Base-by-base conservation (phyloP, 2,888 invertebrate genomes). In the Pammene fasciana region DNA sequence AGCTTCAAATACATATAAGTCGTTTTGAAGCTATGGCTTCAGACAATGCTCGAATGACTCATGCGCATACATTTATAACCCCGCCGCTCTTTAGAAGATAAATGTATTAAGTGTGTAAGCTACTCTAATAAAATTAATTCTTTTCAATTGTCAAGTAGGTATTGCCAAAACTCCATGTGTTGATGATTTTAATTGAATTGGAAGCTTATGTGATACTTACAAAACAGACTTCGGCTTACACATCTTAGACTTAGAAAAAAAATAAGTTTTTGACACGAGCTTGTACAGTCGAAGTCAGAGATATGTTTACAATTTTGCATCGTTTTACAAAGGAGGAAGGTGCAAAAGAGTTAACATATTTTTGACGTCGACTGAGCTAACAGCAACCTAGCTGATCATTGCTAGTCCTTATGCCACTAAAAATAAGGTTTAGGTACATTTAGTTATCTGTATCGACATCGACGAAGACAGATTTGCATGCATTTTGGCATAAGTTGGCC, bases 41-140 rank as follows among this genome's bases (percentile, higher is more conserved):
- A 10, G 2, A 52, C 50, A 34, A 68, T 38, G 50, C 41, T 41
- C 14, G 5, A n/a, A 48, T 68, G 68, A 68, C 41, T 68, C 68
- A 68, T 50, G 18, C 43, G 16, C 50, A 50, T 50, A 41, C 13
- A 16, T 18, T 62, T 18, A 16, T 14, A 34, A 45, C 45, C 61
- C 61, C 48, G 10, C 34, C 1, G 18, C 13, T 26, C 14, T 34
- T 50, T 50, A 6, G 9, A 5, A 61, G 48, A 50, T 6, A 48
- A 61, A 61, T 5, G 61, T 50, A 50, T n/a, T 50, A 61, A 38
- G 13, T 18, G 13, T 5, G 4, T 41, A 16, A 34, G 48, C 16
- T 13, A 6, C 16, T 26, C 7, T 36, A 7, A 13, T 48, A 16
- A 18, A 18, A 13, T 48, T 38, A 18, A 18, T 8, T 7, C 61